These are phyloP conservation scores for Tetragonisca angustula DNA, from an alignment of 2,888 invertebrate species.

Conservation along the genomic window DNA sequence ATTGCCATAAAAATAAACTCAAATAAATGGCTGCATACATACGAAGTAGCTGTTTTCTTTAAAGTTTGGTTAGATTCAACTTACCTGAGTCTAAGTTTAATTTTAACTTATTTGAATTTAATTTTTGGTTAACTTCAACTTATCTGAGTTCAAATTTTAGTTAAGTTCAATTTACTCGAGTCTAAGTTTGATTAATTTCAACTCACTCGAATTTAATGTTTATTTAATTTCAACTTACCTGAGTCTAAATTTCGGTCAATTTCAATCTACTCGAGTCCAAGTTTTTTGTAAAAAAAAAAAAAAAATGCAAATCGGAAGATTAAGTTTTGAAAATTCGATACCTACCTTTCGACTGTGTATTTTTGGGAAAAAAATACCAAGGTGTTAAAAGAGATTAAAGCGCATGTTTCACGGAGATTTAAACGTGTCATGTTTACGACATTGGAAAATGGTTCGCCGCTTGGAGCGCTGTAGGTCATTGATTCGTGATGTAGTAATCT, in stretches of 20 bases:
- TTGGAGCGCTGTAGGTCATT: slow-evolving; percentile 31
- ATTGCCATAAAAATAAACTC: neutral
- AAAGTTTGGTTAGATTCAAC: neutral
- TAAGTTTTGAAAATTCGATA: neutral
- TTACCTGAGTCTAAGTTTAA: neutral
- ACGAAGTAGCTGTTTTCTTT: neutral
- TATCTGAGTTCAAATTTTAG: no score
- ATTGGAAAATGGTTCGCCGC: slow-evolving; percentile 29
- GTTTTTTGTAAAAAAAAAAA: neutral
- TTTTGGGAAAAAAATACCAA: no score
- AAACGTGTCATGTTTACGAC: slow-evolving; percentile 17
- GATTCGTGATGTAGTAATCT: slow-evolving; percentile 14
- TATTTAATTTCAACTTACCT: no score
- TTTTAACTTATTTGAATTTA: no score
- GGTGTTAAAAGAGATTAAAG: neutral
- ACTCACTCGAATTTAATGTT: no score
- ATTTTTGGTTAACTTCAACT: no score
- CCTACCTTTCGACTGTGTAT: neutral
- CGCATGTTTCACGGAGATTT: neutral
- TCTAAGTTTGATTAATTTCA: neutral
- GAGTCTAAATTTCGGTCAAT: no score
- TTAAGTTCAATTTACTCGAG: neutral
- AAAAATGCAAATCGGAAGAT: no score
- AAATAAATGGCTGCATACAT: neutral
- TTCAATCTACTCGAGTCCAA: neutral